Percentiles rank a stretch among this genome's conserved stretches.
Conservation (phyloP, 2,113 vertebrate species). For the Pelodiscus sinensis region DNA sequence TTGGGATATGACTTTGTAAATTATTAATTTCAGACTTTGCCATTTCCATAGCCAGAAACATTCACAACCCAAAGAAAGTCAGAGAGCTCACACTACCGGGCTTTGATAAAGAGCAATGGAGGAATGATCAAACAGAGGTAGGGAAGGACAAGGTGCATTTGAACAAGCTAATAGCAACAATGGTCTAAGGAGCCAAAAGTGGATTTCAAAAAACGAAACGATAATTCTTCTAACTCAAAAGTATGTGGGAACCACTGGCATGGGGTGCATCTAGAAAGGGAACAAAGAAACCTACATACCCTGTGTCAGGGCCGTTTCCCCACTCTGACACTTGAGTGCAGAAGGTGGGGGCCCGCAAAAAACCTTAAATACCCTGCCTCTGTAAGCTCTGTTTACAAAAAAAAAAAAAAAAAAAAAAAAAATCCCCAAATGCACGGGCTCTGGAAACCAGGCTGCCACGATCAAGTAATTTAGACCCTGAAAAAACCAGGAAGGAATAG, state of each 20-base stretch:
- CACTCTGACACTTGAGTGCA: too few relatives aligned
- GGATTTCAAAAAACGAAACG: neutral
- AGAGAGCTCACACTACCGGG: neutral
- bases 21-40: neutral
- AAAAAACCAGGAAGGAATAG: too few relatives aligned
- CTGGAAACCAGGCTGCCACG: too few relatives aligned
- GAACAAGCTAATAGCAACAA: rapidly evolving
- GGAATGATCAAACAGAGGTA: too few relatives aligned
- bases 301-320: too few relatives aligned
- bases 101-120: too few relatives aligned
- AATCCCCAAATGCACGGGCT: too few relatives aligned
- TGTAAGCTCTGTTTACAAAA: too few relatives aligned
- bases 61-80: neutral
- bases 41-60: neutral
- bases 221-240: neutral
- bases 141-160: neutral
- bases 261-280: neutral
- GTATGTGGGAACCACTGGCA: neutral
- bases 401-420: too few relatives aligned
- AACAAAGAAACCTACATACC: neutral
- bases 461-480: too few relatives aligned
- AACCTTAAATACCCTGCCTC: too few relatives aligned
- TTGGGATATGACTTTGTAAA: neutral
- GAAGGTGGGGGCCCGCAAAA: too few relatives aligned
- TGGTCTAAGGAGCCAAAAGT: neutral